phyloP scores from a whole-genome alignment of 1,140 invertebrate genomes.

The Brachionus koreanus region DNA sequence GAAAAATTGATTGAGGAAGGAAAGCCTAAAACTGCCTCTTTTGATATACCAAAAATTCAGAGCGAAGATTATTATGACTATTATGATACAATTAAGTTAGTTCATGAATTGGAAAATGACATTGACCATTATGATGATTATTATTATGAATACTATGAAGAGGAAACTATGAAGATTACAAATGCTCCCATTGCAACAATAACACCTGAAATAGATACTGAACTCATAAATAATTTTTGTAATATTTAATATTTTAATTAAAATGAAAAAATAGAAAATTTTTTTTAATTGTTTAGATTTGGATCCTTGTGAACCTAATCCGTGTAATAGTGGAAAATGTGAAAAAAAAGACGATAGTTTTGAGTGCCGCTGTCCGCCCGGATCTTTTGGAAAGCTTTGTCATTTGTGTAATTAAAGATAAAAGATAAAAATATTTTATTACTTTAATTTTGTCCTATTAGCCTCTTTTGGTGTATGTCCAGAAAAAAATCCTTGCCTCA shows the following conservation, averaged over 20 bases:
- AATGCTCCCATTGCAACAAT: neutral
- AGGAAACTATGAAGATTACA: neutral
- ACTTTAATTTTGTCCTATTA: neutral
- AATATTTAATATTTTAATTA: neutral
- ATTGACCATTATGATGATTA: neutral
- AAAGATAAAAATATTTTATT: neutral
- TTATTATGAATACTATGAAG: neutral
- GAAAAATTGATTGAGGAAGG: neutral
- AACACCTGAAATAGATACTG: neutral
- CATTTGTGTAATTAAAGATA: conserved; percentile 3
- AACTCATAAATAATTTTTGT: neutral
- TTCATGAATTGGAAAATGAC: neutral
- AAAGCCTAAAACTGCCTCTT: neutral
- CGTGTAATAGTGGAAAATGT: conserved; percentile 47
- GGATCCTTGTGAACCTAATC: conserved; percentile 46
- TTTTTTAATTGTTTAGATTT: neutral
- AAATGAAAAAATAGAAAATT: neutral
- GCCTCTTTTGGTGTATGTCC: conserved; percentile 39
- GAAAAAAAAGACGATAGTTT: conserved; percentile 56
- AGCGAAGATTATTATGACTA: neutral
- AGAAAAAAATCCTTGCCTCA: conserved; percentile 40
- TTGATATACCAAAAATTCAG: neutral
- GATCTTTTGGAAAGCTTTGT: conserved; percentile 45
- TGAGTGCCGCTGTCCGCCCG: conserved; percentile 44
- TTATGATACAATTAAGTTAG: neutral